phyloP scores from a whole-genome alignment of 1,140 invertebrate species.

The Bombyx mandarina region DNA sequence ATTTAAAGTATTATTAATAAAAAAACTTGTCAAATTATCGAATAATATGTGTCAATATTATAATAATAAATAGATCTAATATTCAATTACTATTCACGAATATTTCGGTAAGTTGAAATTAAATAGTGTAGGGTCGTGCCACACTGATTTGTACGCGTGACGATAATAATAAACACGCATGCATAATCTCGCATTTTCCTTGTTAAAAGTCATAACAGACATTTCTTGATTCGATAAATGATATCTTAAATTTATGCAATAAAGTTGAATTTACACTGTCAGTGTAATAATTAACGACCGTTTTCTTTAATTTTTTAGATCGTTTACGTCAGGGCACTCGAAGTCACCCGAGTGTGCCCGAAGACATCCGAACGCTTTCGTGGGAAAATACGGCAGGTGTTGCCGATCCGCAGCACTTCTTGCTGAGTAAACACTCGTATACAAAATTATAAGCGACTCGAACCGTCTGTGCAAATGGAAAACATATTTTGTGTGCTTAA shows the following conservation, averaged over 20 bases:
- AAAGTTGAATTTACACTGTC: too few relatives aligned
- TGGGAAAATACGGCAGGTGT: constrained; percentile 68
- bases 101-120: not conserved
- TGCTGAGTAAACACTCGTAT: constrained; percentile 68
- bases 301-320: not conserved
- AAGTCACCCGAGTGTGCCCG: constrained; percentile 37
- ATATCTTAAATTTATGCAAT: too few relatives aligned
- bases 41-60: too few relatives aligned
- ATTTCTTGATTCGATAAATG: too few relatives aligned
- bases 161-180: constrained; percentile 21
- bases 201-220: too few relatives aligned
- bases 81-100: too few relatives aligned
- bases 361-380: constrained; percentile 48
- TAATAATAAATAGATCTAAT: too few relatives aligned
- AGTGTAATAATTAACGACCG: too few relatives aligned
- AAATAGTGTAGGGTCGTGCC: constrained; percentile 22
- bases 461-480: constrained; percentile 64
- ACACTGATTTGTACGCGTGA: constrained; percentile 35
- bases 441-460: constrained; percentile 68
- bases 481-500: constrained; percentile 71
- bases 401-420: constrained; percentile 61
- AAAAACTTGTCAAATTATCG: too few relatives aligned
- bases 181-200: not conserved
- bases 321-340: constrained; percentile 29
- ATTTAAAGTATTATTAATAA: too few relatives aligned